Conservation (phyloP, 2,113 vertebrate genomes). For the Ciconia maguari region DNA sequence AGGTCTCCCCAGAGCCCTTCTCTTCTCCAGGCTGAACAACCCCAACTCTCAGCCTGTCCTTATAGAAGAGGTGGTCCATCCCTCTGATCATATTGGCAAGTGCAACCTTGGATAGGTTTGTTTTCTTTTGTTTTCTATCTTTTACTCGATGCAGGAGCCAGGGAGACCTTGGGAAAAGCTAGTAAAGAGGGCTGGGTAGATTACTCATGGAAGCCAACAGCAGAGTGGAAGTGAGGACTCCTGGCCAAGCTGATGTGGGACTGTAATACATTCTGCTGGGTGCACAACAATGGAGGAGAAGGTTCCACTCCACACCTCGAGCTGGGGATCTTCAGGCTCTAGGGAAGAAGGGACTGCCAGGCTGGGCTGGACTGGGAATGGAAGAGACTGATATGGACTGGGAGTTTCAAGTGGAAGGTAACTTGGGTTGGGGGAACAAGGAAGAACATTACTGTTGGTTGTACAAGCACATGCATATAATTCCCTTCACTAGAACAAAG, state of each 20-base stretch:
- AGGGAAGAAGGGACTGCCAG: neutral
- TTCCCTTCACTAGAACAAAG: neutral
- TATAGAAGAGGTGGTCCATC: neutral
- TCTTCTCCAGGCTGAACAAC: neutral
- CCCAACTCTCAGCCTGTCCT: neutral
- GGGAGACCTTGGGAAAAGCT: neutral
- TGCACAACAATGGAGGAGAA: fast-evolving
- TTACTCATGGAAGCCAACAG: neutral
- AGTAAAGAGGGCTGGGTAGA: neutral
- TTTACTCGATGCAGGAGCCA: neutral
- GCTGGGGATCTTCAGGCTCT: neutral
- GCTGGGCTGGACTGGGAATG: neutral
- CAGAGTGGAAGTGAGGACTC: neutral
- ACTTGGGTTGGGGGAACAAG: neutral
- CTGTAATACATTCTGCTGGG: neutral
- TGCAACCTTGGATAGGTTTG: neutral
- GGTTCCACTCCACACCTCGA: neutral
- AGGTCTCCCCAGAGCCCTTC: neutral
- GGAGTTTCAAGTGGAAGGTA: neutral
- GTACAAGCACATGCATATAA: neutral
- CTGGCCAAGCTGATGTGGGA: neutral
- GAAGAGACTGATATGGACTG: neutral
- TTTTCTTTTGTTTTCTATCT: neutral
- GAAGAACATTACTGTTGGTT: neutral
- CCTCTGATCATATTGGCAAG: neutral